These are phyloP conservation scores for Suricata suricatta DNA, from an alignment of 2,113 vertebrate genomes.

Conservation along the genomic window DNA sequence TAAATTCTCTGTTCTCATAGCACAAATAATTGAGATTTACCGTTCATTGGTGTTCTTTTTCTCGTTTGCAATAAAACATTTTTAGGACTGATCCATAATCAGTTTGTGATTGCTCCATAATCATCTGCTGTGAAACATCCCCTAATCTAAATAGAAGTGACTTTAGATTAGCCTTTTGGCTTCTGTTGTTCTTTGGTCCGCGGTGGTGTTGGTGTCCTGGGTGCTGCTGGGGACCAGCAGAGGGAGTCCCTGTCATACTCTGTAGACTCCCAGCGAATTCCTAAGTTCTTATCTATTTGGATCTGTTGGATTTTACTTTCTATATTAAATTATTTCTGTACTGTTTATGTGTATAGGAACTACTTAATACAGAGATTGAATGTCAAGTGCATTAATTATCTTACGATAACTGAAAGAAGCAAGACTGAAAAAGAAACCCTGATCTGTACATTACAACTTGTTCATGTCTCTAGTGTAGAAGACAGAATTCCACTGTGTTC, in stretches of 20 bases:
- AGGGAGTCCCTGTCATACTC: constrained; percentile 23
- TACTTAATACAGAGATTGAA: constrained; percentile 22
- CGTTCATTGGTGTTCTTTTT: background rate
- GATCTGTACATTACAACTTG: background rate
- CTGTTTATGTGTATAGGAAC: background rate
- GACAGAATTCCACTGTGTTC: background rate
- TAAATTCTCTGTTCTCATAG: constrained; percentile 32
- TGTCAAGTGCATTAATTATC: constrained; percentile 5
- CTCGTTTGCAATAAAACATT: constrained; percentile 20
- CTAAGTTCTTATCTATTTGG: background rate
- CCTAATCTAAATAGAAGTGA: background rate
- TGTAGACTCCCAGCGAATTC: background rate
- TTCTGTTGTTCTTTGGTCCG: background rate
- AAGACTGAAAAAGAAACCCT: background rate
- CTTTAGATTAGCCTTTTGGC: background rate
- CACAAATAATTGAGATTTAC: background rate
- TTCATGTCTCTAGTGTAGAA: background rate
- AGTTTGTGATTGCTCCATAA: background rate
- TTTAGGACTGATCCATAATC: background rate
- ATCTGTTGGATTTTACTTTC: background rate
- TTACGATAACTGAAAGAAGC: constrained; percentile 28
- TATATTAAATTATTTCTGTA: constrained; percentile 43
- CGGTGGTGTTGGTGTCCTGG: background rate
- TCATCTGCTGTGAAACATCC: background rate
- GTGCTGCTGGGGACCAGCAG: constrained; percentile 58